Evolutionary conservation across 1,140 invertebrate genomes (phyloP).

Genomic region (Radopholus similis): DNA sequence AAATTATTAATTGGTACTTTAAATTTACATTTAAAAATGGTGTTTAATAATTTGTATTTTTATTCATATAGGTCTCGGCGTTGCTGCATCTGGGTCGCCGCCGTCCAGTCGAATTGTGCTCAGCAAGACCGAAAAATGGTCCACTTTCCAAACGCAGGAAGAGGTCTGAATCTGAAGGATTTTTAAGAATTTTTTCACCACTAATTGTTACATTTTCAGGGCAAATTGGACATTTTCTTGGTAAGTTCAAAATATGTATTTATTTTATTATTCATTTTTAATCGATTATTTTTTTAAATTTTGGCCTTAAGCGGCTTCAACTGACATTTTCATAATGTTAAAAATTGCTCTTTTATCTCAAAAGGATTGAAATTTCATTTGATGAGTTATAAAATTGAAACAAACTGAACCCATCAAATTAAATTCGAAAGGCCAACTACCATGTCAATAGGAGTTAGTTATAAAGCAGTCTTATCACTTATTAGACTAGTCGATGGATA

Average conservation of each 20-base stretch:
- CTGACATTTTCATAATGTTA: too few species aligned
- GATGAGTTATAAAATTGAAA: too few species aligned
- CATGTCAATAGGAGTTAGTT: too few species aligned
- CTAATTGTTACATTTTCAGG: slow-evolving; percentile 19
- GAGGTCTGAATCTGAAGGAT: slow-evolving; percentile 1
- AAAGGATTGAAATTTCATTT: too few species aligned
- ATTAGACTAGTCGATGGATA: too few species aligned
- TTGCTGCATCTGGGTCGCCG: slow-evolving; percentile 18
- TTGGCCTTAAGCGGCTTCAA: too few species aligned
- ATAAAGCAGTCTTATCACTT: too few species aligned
- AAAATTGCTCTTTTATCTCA: too few species aligned
- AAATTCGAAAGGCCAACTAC: too few species aligned
- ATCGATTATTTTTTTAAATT: neutral
- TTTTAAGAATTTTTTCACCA: slow-evolving; percentile 9
- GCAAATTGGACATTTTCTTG: slow-evolving; percentile 43
- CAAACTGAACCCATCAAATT: too few species aligned
- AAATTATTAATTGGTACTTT: too few species aligned
- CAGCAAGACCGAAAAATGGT: slow-evolving; percentile 33
- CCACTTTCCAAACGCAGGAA: slow-evolving; percentile 41
- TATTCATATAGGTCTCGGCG: slow-evolving; percentile 23
- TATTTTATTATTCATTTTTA: too few species aligned
- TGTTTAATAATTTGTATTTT: neutral
- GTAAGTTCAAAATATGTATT: slow-evolving; percentile 2
- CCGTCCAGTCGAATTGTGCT: slow-evolving; percentile 18
- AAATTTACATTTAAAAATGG: slow-evolving; percentile 5